A percentile compares a stretch with the other conserved stretches of the same genome.
Evolutionary conservation across 2,888 invertebrate species (phyloP).

Genomic region (Ophioninae sp.): DNA sequence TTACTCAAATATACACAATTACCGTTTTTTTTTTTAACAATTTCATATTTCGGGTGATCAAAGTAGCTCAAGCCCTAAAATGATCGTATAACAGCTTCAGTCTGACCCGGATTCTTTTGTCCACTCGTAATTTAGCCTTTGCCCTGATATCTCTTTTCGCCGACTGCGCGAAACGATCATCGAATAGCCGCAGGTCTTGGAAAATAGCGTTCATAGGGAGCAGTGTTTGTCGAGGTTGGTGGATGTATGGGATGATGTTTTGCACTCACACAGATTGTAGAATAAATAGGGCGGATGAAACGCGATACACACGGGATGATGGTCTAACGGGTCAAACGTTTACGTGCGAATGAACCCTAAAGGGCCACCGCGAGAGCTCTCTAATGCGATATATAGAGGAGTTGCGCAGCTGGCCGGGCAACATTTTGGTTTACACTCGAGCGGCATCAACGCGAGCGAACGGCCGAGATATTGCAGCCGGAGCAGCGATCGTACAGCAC

Average conservation of each 20-base stretch:
- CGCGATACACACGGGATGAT: slow-evolving; percentile 50
- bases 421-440: slow-evolving; percentile 67
- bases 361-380: slow-evolving; percentile 48
- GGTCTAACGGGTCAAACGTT: slow-evolving; percentile 61
- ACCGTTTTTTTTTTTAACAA: too few species aligned
- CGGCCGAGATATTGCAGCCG: slow-evolving; percentile 61
- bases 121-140: background rate
- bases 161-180: background rate
- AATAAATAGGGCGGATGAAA: slow-evolving; percentile 59
- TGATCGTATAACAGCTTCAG: background rate
- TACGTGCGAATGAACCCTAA: slow-evolving; percentile 62
- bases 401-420: slow-evolving; percentile 63
- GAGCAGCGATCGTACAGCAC: slow-evolving; percentile 36
- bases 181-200: background rate
- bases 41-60: too few species aligned
- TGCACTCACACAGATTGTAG: slow-evolving; percentile 26
- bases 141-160: background rate
- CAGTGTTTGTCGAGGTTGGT: slow-evolving; percentile 11
- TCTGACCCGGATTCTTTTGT: background rate
- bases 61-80: background rate
- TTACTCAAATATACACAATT: too few species aligned
- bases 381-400: slow-evolving; percentile 54
- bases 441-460: slow-evolving; percentile 56
- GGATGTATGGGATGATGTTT: slow-evolving; percentile 25
- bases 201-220: background rate